Evolutionary conservation across 2,113 vertebrate species (phyloP).

Genomic region (Vicugna pacos): DNA sequence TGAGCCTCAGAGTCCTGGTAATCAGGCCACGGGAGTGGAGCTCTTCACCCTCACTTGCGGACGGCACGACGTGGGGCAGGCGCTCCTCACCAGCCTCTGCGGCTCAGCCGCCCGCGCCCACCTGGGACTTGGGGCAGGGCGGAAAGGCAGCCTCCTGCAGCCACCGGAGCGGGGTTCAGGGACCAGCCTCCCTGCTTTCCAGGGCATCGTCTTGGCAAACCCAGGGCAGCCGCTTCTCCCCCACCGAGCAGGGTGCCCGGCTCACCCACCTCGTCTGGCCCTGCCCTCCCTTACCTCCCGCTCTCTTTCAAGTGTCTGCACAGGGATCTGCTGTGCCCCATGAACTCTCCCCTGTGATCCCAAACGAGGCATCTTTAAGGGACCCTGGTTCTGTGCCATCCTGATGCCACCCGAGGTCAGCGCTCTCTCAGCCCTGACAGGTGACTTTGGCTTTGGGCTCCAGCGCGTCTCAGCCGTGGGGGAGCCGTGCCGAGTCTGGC

Average conservation of each 20-base stretch:
- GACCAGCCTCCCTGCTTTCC: neutral
- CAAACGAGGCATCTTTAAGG: neutral
- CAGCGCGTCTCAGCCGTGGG: rapidly evolving
- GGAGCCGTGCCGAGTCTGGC: rapidly evolving
- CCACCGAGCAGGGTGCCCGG: neutral
- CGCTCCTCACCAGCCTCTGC: neutral
- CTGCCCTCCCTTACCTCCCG: constrained; percentile 71
- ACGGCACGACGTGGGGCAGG: neutral
- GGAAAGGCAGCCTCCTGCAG: constrained; percentile 71
- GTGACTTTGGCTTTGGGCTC: neutral
- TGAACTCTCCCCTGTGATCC: constrained; percentile 70
- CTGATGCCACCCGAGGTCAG: neutral
- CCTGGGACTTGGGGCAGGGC: constrained; percentile 60
- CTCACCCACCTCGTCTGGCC: neutral
- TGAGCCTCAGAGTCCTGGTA: neutral
- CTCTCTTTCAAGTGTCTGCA: constrained; percentile 65
- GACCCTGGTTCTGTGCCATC: neutral
- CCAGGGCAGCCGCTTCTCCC: neutral
- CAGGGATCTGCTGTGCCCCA: constrained; percentile 60
- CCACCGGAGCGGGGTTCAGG: constrained; percentile 26
- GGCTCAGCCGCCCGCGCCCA: constrained; percentile 67
- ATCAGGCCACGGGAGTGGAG: constrained; percentile 31
- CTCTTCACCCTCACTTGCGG: constrained; percentile 53
- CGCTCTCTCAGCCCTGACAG: neutral
- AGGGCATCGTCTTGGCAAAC: constrained; percentile 15